Conservation (phyloP, 2,888 invertebrate genomes). For the Siphlonurus alternatus region DNA sequence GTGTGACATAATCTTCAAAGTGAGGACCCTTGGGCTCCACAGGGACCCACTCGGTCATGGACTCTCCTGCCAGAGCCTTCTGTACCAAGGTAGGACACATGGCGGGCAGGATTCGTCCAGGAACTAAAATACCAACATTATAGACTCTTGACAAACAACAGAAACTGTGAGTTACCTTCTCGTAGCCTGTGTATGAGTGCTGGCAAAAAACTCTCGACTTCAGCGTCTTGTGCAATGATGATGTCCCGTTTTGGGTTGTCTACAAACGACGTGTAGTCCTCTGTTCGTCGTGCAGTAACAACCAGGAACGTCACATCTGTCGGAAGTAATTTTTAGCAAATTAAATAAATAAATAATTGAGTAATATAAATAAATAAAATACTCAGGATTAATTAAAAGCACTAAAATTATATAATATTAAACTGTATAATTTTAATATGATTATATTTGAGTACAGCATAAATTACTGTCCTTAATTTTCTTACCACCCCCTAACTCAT, state of each 20-base stretch:
- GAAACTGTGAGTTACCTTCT: not conserved
- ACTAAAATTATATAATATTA: too few species aligned
- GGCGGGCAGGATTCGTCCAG: not conserved
- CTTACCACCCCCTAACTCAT: too few species aligned
- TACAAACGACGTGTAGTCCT: slow-evolving; percentile 10
- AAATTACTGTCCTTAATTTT: too few species aligned
- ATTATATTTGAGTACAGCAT: too few species aligned
- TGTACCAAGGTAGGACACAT: not conserved
- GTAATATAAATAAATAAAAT: too few species aligned
- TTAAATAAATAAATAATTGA: too few species aligned
- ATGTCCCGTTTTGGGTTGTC: slow-evolving; percentile 10
- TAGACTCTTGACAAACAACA: too few species aligned
- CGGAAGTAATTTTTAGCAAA: too few species aligned
- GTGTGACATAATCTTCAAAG: slow-evolving; percentile 41
- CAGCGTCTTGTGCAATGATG: slow-evolving; percentile 4
- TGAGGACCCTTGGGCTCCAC: not conserved
- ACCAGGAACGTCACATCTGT: slow-evolving; percentile 10
- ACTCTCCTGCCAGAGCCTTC: not conserved
- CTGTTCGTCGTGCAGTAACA: slow-evolving; percentile 8
- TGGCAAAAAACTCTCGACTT: not conserved
- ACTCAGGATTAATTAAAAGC: too few species aligned
- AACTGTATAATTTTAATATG: too few species aligned
- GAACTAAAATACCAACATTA: too few species aligned
- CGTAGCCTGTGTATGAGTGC: not conserved
- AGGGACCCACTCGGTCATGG: not conserved